A percentile compares a stretch with the other conserved stretches of the same genome.
Conservation (phyloP, 2,888 invertebrate genomes). For the Drosophila rellima region DNA sequence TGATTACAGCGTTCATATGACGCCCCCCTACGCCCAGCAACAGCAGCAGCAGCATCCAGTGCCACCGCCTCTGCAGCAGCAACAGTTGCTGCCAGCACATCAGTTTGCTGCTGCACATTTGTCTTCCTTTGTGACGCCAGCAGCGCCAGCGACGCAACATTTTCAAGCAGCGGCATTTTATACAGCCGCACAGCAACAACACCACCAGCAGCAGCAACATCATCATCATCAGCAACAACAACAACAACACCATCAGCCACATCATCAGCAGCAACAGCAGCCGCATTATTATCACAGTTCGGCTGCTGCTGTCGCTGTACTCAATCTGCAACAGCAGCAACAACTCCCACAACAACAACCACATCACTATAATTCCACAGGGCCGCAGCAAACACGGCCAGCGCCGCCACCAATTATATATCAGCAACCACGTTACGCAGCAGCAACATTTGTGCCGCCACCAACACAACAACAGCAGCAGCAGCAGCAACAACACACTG, state of each 20-base stretch:
- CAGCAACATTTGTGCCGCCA: constrained; percentile 60
- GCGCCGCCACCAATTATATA: constrained; percentile 66
- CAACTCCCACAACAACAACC: constrained; percentile 54
- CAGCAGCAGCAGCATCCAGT: constrained; percentile 54
- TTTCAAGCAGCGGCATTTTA: constrained; percentile 67
- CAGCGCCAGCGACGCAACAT: constrained; percentile 64
- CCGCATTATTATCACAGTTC: constrained; percentile 82
- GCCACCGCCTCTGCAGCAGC: constrained; percentile 50
- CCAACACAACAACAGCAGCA: constrained; percentile 44
- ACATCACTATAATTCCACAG: constrained; percentile 83
- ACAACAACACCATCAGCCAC: constrained; percentile 32
- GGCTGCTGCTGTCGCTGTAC: constrained; percentile 72
- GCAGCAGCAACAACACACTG: constrained; percentile 48
- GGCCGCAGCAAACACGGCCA: constrained; percentile 57
- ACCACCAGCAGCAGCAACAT: constrained; percentile 59
- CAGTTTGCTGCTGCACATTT: constrained; percentile 70
- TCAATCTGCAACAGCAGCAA: constrained; percentile 87
- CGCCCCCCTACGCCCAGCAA: constrained; percentile 53
- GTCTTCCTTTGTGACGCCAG: constrained; percentile 66
- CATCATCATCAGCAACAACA: constrained; percentile 40
- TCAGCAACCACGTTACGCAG: constrained; percentile 53
- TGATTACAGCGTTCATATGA: constrained; percentile 68
- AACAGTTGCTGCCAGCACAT: constrained; percentile 59
- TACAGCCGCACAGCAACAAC: constrained; percentile 62
- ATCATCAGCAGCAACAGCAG: constrained; percentile 71